phyloP scores from a whole-genome alignment of 53 echinoderm and acorn worm species.

The Zoroaster sp. region DNA sequence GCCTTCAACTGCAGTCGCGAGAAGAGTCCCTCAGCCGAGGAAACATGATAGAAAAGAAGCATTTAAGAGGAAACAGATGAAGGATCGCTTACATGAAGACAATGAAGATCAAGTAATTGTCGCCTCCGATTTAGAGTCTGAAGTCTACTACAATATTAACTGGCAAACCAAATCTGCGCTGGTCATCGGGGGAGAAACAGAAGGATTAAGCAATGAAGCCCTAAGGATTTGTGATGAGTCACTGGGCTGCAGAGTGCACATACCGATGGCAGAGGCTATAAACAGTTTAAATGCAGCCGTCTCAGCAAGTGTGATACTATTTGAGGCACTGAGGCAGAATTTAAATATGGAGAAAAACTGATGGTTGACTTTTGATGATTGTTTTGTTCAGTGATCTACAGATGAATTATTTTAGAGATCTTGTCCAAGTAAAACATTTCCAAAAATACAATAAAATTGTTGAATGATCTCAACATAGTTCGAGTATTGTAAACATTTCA shows the following conservation, averaged over 20 bases:
- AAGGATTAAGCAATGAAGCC: slow-evolving; percentile 77
- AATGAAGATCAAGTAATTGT: background rate
- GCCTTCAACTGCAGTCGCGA: background rate
- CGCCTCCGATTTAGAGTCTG: background rate
- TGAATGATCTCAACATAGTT: no score
- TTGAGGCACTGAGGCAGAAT: slow-evolving; percentile 87
- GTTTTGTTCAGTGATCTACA: no score
- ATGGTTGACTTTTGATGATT: background rate
- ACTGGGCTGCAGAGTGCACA: slow-evolving; percentile 67
- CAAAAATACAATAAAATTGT: no score
- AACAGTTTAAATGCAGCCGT: slow-evolving; percentile 90
- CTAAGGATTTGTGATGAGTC: slow-evolving; percentile 63
- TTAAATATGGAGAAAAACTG: background rate
- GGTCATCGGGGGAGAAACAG: slow-evolving; percentile 92
- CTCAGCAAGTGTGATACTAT: slow-evolving; percentile 79
- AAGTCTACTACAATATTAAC: slow-evolving; percentile 50
- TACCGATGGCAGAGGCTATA: slow-evolving; percentile 73
- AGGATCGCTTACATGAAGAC: background rate
- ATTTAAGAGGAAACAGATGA: background rate
- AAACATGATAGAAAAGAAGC: background rate
- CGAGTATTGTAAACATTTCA: no score
- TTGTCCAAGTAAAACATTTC: no score
- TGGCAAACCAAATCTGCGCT: slow-evolving; percentile 70
- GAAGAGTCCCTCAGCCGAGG: background rate
- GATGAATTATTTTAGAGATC: no score